Evolutionary conservation across 2,888 invertebrate species (phyloP), one percentile per base, ranked within the genome.

Genomic region (Drosophila borealis): DNA sequence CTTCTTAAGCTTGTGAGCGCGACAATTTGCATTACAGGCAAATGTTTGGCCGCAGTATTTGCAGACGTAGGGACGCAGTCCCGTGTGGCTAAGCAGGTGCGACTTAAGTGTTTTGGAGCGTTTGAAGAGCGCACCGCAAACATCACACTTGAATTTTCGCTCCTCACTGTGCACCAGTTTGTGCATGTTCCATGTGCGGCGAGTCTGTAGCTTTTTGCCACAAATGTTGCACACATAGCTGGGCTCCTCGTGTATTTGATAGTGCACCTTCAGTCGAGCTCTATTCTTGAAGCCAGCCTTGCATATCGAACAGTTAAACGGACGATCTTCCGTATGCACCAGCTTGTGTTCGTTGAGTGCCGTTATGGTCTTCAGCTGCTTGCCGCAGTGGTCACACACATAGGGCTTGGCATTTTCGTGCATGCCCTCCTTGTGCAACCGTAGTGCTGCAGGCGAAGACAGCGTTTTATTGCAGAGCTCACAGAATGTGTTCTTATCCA

Each of bases 261-360:
- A 80, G 70, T 93, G 93, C 0, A 89, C 81, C 60, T 88, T 91
- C 19, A 92, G 79, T 1, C 91, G 78, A 0, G 91, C 77, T 33
- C 89, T 86, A 59, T 90, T 92, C 75, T 93, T 92, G 56, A 92
- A 92, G 10, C 80, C 78, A 14, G 91, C 91, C 1, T 88, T 83
- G 46, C 92, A 92, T 25, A 92, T 90, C 1, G 90, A 81, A 78
- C 93, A 93, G 45, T 90, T 90, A 73, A 92, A 93, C 0, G 93
- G 93, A 3, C 92, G 91, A 5, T 92, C 93, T 2, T 93, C 92
- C 14, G 92, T 93, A 69, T 93, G 93, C 2, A 92, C 93, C 5
- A 93, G 88, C 64, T 93, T 91, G 81, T 93, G 93, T 69, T 93
- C 93, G 41, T 92, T 93, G 0, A 93, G 81, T 2, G 93, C 93